These are phyloP conservation scores for Apotomis turbidana DNA, from an alignment of 2,888 invertebrate genomes.

Conservation along the genomic window DNA sequence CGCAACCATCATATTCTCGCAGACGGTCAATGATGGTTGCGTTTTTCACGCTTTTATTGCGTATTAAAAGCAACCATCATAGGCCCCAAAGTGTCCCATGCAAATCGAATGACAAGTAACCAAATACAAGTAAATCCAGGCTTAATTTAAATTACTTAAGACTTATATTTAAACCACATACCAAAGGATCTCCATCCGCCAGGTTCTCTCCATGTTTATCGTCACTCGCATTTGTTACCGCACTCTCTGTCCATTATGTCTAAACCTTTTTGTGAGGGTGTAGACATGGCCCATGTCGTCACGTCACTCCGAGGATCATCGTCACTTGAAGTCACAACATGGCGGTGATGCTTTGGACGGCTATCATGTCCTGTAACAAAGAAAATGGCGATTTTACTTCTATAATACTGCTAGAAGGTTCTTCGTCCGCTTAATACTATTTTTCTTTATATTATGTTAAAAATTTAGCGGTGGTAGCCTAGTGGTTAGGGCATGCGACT, in stretches of 20 bases:
- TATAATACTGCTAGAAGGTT: not conserved
- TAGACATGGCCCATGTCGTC: conserved; percentile 27
- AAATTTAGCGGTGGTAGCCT: too few species aligned
- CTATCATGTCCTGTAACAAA: conserved; percentile 31
- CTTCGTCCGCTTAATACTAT: too few species aligned
- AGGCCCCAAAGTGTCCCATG: too few species aligned
- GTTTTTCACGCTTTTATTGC: too few species aligned
- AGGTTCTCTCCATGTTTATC: conserved; percentile 64
- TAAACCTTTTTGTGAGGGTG: conserved; percentile 1
- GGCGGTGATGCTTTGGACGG: not conserved
- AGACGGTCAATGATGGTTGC: too few species aligned
- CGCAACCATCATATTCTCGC: too few species aligned
- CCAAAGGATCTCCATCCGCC: conserved; percentile 41
- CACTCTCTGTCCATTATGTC: conserved; percentile 35
- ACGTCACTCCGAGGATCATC: conserved; percentile 36
- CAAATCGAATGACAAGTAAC: too few species aligned
- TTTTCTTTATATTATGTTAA: too few species aligned
- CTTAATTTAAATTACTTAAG: too few species aligned
- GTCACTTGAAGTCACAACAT: conserved; percentile 14
- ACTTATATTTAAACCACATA: conserved; percentile 47
- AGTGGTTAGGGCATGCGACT: too few species aligned
- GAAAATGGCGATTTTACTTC: not conserved
- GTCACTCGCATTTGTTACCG: conserved; percentile 52
- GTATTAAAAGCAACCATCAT: too few species aligned
- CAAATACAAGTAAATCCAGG: too few species aligned